phyloP scores from a whole-genome alignment of 2,797 vertebrate genomes.

The Esox masquinongy region DNA sequence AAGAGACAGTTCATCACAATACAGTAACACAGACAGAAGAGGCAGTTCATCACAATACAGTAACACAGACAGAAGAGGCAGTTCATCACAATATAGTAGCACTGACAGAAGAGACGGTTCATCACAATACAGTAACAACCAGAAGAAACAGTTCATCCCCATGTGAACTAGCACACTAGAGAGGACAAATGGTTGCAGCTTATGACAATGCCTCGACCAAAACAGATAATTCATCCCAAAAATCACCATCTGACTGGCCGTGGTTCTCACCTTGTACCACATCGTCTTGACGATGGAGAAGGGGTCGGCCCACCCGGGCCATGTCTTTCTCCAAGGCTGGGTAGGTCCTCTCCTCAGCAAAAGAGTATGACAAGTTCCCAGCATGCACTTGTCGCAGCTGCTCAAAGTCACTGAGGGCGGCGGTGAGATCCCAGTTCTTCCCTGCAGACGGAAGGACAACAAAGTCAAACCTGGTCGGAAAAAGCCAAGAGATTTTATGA shows the following conservation, averaged over 20 bases:
- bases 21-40: too few species aligned
- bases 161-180: not conserved
- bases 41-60: too few species aligned
- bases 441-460: slow-evolving; percentile 67
- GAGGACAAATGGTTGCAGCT: not conserved
- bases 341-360: slow-evolving; percentile 57
- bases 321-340: slow-evolving; percentile 77
- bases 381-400: slow-evolving; percentile 92
- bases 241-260: not conserved
- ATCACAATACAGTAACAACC: not conserved
- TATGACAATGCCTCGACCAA: not conserved
- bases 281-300: slow-evolving; percentile 90
- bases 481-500: slow-evolving; percentile 8
- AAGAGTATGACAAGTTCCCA: slow-evolving; percentile 75
- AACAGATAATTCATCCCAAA: not conserved
- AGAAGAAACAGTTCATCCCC: not conserved
- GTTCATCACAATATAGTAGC: too few species aligned
- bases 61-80: too few species aligned
- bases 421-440: slow-evolving; percentile 96
- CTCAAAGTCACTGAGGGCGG: slow-evolving; percentile 92
- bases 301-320: slow-evolving; percentile 70
- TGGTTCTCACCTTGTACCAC: slow-evolving; percentile 83
- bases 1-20: too few species aligned
- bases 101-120: too few species aligned
- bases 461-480: not conserved